These are phyloP conservation scores for Clarias gariepinus DNA, from an alignment of 2,113 vertebrate genomes.

Conservation along the genomic window DNA sequence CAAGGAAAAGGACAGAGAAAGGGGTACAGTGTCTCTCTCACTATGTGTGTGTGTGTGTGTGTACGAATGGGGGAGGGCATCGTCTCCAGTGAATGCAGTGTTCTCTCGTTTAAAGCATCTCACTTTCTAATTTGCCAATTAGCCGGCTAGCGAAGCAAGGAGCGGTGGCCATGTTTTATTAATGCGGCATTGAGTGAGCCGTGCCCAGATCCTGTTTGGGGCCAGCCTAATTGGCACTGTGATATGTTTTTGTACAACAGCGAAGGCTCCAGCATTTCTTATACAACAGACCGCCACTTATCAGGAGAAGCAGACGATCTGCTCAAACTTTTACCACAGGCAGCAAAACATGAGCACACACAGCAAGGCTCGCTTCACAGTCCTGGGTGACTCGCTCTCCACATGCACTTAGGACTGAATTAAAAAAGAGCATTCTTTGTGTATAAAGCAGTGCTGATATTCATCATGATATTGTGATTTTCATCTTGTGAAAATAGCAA, in stretches of 20 bases:
- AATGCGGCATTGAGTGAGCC: conserved; percentile 76
- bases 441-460: background rate
- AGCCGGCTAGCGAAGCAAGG: conserved; percentile 78
- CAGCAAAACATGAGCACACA: conserved; percentile 23
- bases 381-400: conserved; percentile 3
- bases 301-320: conserved; percentile 46
- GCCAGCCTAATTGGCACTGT: conserved; percentile 72
- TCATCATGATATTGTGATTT: background rate
- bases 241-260: conserved; percentile 75
- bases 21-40: conserved; percentile 30
- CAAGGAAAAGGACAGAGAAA: conserved; percentile 26
- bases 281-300: conserved; percentile 56
- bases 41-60: conserved; percentile 42
- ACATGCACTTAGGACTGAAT: background rate
- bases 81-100: conserved; percentile 74
- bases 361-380: background rate
- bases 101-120: conserved; percentile 78
- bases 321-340: conserved; percentile 42
- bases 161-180: conserved; percentile 91
- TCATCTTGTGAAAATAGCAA: background rate
- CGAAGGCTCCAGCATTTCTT: conserved; percentile 63
- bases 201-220: conserved; percentile 66
- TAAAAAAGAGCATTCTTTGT: background rate
- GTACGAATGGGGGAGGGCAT: conserved; percentile 54
- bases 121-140: conserved; percentile 98